Conservation (phyloP, 1,140 invertebrate species). For the honey bee (Apis mellifera) region DNA sequence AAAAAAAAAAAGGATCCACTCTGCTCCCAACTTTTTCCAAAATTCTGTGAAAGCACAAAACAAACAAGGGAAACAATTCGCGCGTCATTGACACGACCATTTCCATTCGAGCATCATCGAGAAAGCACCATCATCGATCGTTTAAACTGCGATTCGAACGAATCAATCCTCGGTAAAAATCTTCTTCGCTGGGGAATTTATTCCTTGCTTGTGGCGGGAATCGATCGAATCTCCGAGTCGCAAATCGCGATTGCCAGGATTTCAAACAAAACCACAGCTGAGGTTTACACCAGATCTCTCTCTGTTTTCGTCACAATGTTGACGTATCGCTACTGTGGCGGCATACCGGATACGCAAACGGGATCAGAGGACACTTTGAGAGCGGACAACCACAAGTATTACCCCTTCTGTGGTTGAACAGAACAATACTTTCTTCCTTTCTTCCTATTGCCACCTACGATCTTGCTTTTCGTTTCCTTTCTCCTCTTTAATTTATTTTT, state of each 20-base stretch:
- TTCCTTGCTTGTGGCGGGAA: not conserved
- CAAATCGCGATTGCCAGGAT: not conserved
- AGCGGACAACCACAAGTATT: conserved; percentile 25
- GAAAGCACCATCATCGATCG: too few relatives aligned
- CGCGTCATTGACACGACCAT: too few relatives aligned
- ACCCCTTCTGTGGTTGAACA: not conserved
- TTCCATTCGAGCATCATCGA: too few relatives aligned
- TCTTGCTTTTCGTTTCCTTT: too few relatives aligned
- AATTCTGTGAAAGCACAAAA: too few relatives aligned
- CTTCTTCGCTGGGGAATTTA: too few relatives aligned
- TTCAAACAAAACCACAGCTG: conserved; percentile 37
- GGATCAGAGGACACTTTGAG: conserved; percentile 31
- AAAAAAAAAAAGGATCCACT: too few relatives aligned
- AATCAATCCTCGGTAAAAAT: too few relatives aligned
- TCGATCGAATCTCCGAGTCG: conserved; percentile 25
- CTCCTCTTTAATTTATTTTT: too few relatives aligned
- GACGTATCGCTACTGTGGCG: conserved; percentile 32
- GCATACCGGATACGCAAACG: conserved; percentile 42
- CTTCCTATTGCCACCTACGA: not conserved
- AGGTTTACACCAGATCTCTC: conserved; percentile 6
- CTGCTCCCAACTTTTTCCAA: too few relatives aligned
- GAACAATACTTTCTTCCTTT: not conserved
- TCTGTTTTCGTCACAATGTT: conserved; percentile 18
- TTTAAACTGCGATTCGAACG: too few relatives aligned
- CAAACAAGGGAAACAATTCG: too few relatives aligned